Evolutionary conservation across 2,797 vertebrate genomes (phyloP).

Genomic region (Lacerta viridis): DNA sequence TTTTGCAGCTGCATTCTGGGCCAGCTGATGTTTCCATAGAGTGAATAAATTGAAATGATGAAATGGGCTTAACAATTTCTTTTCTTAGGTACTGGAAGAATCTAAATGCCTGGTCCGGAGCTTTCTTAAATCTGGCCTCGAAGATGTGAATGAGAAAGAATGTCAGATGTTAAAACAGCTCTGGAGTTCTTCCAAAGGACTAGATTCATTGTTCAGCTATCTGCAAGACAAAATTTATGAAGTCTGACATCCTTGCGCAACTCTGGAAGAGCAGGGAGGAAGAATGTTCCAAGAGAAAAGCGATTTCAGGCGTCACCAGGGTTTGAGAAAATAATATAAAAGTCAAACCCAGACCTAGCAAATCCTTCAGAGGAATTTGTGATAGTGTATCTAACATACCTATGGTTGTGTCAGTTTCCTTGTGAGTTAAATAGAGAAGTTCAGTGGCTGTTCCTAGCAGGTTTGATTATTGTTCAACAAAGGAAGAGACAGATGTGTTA

Average conservation of each 20-base stretch:
- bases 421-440: constrained; percentile 65
- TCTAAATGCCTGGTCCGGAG: constrained; percentile 95
- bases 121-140: constrained; percentile 90
- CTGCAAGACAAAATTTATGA: constrained; percentile 94
- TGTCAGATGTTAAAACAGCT: constrained; percentile 97
- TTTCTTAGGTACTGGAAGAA: constrained; percentile 92
- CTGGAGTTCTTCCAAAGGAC: constrained; percentile 97
- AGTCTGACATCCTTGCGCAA: constrained; percentile 81
- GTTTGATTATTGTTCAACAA: constrained; percentile 74
- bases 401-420: constrained; percentile 77
- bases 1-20: too few species aligned
- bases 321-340: constrained; percentile 53
- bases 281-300: constrained; percentile 39
- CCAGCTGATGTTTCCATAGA: too few species aligned
- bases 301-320: constrained; percentile 56
- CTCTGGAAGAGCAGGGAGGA: background rate
- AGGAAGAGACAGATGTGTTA: constrained; percentile 63
- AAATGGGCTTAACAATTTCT: background rate
- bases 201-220: constrained; percentile 96
- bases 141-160: constrained; percentile 96
- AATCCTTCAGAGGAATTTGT: constrained; percentile 70
- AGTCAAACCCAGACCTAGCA: constrained; percentile 59
- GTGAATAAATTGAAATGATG: background rate
- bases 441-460: constrained; percentile 71
- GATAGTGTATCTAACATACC: constrained; percentile 69